Percentiles rank a stretch among this genome's conserved stretches.
Evolutionary conservation across 2,888 invertebrate genomes (phyloP).

Genomic region (Himalopsyche kuldschensis): DNA sequence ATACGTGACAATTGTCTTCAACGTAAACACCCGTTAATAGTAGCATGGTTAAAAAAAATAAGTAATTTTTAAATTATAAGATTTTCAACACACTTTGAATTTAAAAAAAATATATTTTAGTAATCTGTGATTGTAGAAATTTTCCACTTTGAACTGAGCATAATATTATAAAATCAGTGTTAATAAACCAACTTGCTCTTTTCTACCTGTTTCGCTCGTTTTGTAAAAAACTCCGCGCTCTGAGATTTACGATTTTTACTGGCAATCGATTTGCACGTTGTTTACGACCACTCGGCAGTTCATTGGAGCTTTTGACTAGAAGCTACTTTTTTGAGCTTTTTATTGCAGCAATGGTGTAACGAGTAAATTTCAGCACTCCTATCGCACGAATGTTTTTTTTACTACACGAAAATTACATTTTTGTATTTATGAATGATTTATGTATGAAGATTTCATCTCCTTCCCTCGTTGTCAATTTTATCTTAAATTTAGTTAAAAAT

Average conservation of each 20-base stretch:
- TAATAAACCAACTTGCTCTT: not conserved
- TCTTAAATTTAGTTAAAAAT: too few species aligned
- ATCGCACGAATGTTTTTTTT: not conserved
- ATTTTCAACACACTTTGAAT: too few species aligned
- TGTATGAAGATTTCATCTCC: too few species aligned
- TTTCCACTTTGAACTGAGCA: not conserved
- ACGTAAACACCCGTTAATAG: too few species aligned
- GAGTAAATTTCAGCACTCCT: not conserved
- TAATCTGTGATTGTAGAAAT: not conserved
- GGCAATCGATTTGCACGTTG: conserved; percentile 1
- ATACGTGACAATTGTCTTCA: too few species aligned
- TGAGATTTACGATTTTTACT: not conserved
- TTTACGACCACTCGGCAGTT: conserved; percentile 20
- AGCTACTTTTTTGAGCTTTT: not conserved
- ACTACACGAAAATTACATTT: too few species aligned
- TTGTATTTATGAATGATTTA: too few species aligned
- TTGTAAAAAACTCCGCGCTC: not conserved
- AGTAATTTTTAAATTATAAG: too few species aligned
- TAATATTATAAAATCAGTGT: not conserved
- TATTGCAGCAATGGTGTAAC: not conserved
- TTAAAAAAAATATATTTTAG: too few species aligned
- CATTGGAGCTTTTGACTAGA: conserved; percentile 15
- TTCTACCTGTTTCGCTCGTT: conserved; percentile 1
- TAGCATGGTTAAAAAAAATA: too few species aligned
- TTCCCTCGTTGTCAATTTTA: too few species aligned